These are phyloP conservation scores for Smutsia temminckii DNA, from an alignment of 2,797 vertebrate genomes.

Conservation along the genomic window DNA sequence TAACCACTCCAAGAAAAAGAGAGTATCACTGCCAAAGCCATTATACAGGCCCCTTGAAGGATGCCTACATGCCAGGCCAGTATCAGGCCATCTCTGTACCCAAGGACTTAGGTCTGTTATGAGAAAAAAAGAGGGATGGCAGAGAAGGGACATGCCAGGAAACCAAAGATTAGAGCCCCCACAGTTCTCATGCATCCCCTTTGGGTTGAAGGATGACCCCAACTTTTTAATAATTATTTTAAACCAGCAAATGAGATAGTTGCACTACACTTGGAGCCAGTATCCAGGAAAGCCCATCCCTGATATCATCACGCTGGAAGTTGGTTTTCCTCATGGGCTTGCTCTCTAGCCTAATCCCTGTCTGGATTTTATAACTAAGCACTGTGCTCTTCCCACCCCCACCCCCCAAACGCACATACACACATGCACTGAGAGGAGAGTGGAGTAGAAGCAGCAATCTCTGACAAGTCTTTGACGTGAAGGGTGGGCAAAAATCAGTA, in stretches of 20 bases:
- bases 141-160: neutral
- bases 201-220: neutral
- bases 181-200: neutral
- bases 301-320: neutral
- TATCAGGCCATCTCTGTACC: neutral
- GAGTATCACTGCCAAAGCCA: neutral
- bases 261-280: neutral
- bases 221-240: neutral
- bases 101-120: neutral
- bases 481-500: neutral
- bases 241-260: neutral
- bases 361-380: neutral
- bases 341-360: neutral
- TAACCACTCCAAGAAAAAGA: neutral
- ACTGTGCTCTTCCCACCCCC: neutral
- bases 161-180: neutral
- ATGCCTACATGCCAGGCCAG: neutral
- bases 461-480: neutral
- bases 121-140: neutral
- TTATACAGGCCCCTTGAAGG: neutral
- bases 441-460: neutral
- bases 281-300: neutral
- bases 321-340: neutral
- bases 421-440: neutral
- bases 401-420: neutral